Evolutionary conservation across 2,888 invertebrate genomes (phyloP).

Genomic region (Didymodactylos carnosus): DNA sequence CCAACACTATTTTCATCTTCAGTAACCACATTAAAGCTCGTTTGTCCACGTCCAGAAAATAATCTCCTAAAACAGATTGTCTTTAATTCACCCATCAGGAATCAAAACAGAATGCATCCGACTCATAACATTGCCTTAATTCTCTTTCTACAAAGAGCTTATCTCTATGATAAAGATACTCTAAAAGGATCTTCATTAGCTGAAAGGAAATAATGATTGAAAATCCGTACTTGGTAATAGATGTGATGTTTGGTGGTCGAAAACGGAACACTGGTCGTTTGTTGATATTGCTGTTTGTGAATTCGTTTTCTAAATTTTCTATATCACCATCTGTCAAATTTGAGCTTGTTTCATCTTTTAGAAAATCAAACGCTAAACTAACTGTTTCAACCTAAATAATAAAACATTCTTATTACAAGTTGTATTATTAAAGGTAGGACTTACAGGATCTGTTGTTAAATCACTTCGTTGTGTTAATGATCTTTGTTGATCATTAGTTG

Average conservation of each 20-base stretch:
- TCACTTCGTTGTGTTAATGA: not conserved
- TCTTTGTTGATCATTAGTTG: not conserved
- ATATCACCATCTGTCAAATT: not conserved
- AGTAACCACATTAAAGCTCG: too few relatives aligned
- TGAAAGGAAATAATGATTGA: too few relatives aligned
- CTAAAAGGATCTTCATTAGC: too few relatives aligned
- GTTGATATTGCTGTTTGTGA: too few relatives aligned
- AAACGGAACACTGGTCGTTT: not conserved
- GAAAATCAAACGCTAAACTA: not conserved
- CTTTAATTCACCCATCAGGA: too few relatives aligned
- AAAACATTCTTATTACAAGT: not conserved
- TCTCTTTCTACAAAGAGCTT: too few relatives aligned
- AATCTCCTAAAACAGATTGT: too few relatives aligned
- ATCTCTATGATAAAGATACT: too few relatives aligned
- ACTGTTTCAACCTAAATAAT: not conserved
- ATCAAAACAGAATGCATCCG: too few relatives aligned
- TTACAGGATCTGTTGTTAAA: not conserved
- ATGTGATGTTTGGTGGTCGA: not conserved
- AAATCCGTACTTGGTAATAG: not conserved
- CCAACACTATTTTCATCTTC: too few relatives aligned
- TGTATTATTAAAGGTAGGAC: not conserved
- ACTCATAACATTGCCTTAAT: too few relatives aligned
- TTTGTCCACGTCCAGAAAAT: too few relatives aligned
- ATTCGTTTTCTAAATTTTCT: not conserved
- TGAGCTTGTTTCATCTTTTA: not conserved